phyloP scores from a whole-genome alignment of 2,888 invertebrate species.

The Lasioglossum oenotherae region DNA sequence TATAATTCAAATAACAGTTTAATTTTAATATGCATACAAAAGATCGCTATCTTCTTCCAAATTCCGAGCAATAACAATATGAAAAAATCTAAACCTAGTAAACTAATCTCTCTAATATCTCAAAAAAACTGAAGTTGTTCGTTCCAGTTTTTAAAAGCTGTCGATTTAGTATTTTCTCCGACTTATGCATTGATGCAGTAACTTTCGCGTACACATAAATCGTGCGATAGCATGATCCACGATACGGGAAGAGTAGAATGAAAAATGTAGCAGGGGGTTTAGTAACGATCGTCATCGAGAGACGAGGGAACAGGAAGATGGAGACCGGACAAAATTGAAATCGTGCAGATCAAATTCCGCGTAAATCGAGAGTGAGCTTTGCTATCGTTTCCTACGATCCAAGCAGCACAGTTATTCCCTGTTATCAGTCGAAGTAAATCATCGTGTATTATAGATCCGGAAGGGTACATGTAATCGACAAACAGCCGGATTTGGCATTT shows the following conservation, averaged over 20 bases:
- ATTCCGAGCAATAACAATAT: too few species aligned
- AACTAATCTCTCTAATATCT: too few species aligned
- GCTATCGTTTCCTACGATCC: slow-evolving; percentile 19
- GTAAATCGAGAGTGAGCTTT: slow-evolving; percentile 10
- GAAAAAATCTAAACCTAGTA: too few species aligned
- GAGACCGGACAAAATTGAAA: slow-evolving; percentile 33
- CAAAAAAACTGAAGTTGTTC: too few species aligned
- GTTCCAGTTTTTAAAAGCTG: too few species aligned
- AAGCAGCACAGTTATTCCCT: slow-evolving; percentile 8
- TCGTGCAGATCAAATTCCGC: slow-evolving; percentile 23
- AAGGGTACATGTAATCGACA: slow-evolving; percentile 34
- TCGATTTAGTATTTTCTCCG: too few species aligned
- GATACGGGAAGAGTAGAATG: neutral
- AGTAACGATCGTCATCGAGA: neutral
- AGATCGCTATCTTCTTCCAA: too few species aligned
- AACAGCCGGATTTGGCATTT: slow-evolving; percentile 63
- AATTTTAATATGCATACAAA: neutral
- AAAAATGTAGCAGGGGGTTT: neutral
- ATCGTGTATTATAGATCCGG: slow-evolving; percentile 12
- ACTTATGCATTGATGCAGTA: neutral
- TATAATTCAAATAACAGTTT: neutral
- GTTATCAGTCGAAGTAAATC: slow-evolving; percentile 21
- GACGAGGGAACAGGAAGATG: neutral
- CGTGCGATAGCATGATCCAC: neutral
- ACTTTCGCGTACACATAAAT: neutral